Evolutionary conservation across 2,888 invertebrate genomes (phyloP), one percentile per base, ranked within the genome.

Genomic region (Allacma fusca): DNA sequence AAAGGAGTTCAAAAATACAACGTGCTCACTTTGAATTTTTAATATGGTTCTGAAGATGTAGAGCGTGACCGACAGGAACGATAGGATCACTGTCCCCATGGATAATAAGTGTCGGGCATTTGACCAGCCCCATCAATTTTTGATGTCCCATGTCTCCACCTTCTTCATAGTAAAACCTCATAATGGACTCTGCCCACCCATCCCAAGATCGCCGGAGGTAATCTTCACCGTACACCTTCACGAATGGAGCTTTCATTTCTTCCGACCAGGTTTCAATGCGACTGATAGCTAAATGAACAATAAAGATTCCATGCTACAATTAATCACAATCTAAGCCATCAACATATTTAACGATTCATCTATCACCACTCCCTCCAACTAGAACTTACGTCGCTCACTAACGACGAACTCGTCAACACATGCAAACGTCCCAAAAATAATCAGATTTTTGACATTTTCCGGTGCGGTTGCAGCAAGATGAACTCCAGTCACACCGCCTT

Each of bases 81-180:
- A 95, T 88, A 0, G 92, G 90, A 87, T 97, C 96, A 85, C 93
- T 93, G 80, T 90, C 90, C 0, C 96, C 96, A 85, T 96, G 94
- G 67, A 97, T 85, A 82, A 97, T 92, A 24, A 94, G 89, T 0
- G 94, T 93, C 0, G 93, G 93, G 80, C 93, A 93, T 74, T 88
- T 88, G 26, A 96, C 91, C 70, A 91, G 88, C 1, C 89, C 86
- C 59, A 95, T 85, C 43, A 89, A 86, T 12, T 89, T 87, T n/a
- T 29, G 13, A 40, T 64, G 59, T 34, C 62, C 76, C 34, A 44
- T 40, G 34, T 70, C 64, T 24, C 62, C 59, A 80, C 95, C 90
- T 85, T 96, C 90, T 57, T 90, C 88, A 4, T 89, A 87, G 16
- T 89, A 87, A 82, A 88, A 91, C 67, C 93, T 87, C 2, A 86